Evolutionary conservation across 2,888 invertebrate species (phyloP).

Genomic region (Strigamia crassipes): DNA sequence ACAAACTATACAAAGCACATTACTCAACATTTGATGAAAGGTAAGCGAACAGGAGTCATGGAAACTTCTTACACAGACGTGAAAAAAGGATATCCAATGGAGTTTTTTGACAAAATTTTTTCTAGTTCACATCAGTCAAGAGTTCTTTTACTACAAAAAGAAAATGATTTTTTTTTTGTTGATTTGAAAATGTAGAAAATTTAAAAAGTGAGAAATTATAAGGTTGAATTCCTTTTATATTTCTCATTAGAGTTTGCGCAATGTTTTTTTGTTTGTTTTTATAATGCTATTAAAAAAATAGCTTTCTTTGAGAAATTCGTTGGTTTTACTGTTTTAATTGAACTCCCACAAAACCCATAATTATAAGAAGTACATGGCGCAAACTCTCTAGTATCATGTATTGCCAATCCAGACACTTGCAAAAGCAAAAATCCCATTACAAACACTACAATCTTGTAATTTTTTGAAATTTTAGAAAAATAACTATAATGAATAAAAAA

Average conservation of each 20-base stretch:
- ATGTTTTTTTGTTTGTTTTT: too few relatives aligned
- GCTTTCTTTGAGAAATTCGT: too few relatives aligned
- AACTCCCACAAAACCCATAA: too few relatives aligned
- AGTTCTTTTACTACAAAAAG: neutral
- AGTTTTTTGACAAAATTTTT: neutral
- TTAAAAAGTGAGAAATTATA: neutral
- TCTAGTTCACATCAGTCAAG: neutral
- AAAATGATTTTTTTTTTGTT: neutral
- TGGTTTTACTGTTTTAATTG: too few relatives aligned
- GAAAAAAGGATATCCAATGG: neutral
- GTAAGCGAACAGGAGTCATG: neutral
- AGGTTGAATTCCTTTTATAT: neutral
- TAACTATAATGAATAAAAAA: neutral
- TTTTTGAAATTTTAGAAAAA: neutral
- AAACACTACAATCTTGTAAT: too few relatives aligned
- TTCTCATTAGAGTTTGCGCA: too few relatives aligned
- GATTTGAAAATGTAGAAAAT: neutral
- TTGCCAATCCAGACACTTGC: too few relatives aligned
- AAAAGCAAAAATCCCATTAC: too few relatives aligned
- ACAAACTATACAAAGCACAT: slow-evolving; percentile 25
- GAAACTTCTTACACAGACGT: neutral
- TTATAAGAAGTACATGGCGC: too few relatives aligned
- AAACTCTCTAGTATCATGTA: too few relatives aligned
- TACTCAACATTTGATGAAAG: neutral
- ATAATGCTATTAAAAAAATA: too few relatives aligned